phyloP scores from a whole-genome alignment of 2,888 invertebrate genomes.

The Acanthococcus lagerstroemiae region DNA sequence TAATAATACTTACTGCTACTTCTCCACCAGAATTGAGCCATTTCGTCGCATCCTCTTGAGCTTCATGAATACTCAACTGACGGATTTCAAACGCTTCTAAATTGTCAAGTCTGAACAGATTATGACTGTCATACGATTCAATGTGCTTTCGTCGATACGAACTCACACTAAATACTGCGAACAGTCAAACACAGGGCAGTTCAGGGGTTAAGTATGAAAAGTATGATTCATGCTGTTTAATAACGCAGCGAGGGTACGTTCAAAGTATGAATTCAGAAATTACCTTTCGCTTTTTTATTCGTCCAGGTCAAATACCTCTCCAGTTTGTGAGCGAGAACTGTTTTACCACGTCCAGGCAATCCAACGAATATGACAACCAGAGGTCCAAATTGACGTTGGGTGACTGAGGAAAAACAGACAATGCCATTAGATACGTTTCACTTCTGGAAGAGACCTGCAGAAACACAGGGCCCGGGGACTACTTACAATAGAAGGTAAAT shows the following conservation, averaged over 20 bases:
- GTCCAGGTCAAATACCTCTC: conserved; percentile 84
- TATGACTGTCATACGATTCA: conserved; percentile 70
- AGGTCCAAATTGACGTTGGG: conserved; percentile 51
- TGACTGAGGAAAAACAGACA: conserved; percentile 42
- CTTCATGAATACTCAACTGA: conserved; percentile 69
- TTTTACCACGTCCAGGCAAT: conserved; percentile 85
- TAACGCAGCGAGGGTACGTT: neutral
- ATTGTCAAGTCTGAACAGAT: conserved; percentile 80
- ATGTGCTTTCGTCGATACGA: conserved; percentile 78
- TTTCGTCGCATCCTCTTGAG: conserved; percentile 72
- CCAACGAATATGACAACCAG: conserved; percentile 82
- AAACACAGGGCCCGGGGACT: no score
- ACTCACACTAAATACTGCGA: conserved; percentile 83
- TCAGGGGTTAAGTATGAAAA: neutral
- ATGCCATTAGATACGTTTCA: no score
- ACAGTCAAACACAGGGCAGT: conserved; percentile 33
- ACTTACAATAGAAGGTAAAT: no score
- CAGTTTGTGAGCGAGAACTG: conserved; percentile 77
- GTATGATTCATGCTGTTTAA: neutral
- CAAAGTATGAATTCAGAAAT: conserved; percentile 32
- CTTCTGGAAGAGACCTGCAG: no score
- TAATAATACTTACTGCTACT: conserved; percentile 65
- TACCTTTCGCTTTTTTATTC: conserved; percentile 74
- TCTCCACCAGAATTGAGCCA: conserved; percentile 70
- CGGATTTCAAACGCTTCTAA: conserved; percentile 69